Percentiles rank a stretch among this genome's conserved stretches.
Conservation (phyloP, 1,140 invertebrate species). For the Zaprionus tsacasi region DNA sequence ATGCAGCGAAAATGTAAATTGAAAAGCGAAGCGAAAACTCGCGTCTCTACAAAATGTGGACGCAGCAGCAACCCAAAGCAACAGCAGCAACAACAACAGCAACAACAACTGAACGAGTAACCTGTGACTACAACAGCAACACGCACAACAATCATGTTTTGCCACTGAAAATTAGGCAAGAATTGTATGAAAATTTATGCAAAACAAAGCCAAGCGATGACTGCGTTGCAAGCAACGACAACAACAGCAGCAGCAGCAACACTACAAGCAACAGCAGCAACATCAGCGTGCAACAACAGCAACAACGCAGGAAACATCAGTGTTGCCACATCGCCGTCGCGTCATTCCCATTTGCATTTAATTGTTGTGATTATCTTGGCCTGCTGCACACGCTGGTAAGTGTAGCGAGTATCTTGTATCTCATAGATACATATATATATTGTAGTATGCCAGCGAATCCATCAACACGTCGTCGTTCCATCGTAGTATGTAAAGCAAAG, state of each 20-base stretch:
- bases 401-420: slow-evolving; percentile 34
- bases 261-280: slow-evolving; percentile 43
- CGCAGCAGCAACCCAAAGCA: slow-evolving; percentile 50
- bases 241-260: slow-evolving; percentile 41
- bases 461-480: slow-evolving; percentile 53
- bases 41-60: slow-evolving; percentile 65
- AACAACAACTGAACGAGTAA: slow-evolving; percentile 33
- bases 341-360: slow-evolving; percentile 82
- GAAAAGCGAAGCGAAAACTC: slow-evolving; percentile 2
- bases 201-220: slow-evolving; percentile 74
- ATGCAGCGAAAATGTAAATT: slow-evolving; percentile 41
- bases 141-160: slow-evolving; percentile 54
- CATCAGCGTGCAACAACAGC: slow-evolving; percentile 43
- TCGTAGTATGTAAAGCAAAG: slow-evolving; percentile 65
- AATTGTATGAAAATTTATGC: slow-evolving; percentile 78
- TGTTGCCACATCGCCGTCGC: slow-evolving; percentile 54
- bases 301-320: slow-evolving; percentile 44
- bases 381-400: slow-evolving; percentile 82
- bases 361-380: slow-evolving; percentile 84
- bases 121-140: neutral
- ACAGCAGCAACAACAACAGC: slow-evolving; percentile 42
- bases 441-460: slow-evolving; percentile 41
- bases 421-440: slow-evolving; percentile 41
- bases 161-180: slow-evolving; percentile 67
- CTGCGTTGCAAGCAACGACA: slow-evolving; percentile 70